Conservation (phyloP, 2,888 invertebrate species). For the Drosophila monieri region DNA sequence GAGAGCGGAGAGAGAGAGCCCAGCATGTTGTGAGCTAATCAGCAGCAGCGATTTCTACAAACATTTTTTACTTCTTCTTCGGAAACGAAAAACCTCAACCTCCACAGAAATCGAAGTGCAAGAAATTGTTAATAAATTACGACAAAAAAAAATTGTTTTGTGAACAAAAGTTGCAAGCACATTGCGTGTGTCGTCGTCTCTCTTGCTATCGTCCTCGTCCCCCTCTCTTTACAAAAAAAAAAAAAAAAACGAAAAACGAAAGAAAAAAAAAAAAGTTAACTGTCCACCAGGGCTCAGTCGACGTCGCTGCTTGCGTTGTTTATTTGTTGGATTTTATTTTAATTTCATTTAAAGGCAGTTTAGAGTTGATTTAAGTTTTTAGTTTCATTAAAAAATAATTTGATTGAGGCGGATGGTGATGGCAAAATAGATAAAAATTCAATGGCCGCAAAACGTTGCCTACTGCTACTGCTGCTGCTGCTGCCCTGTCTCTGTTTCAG, state of each 20-base stretch:
- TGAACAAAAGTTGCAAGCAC: slow-evolving; percentile 11
- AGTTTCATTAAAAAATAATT: slow-evolving; percentile 20
- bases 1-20: neutral
- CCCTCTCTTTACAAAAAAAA: neutral
- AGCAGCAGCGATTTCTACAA: slow-evolving; percentile 54
- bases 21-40: slow-evolving; percentile 68
- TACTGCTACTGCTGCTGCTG: slow-evolving; percentile 4
- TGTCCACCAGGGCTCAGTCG: slow-evolving; percentile 37
- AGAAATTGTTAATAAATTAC: slow-evolving; percentile 20
- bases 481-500: neutral
- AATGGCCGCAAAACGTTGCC: neutral
- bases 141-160: neutral
- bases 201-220: neutral
- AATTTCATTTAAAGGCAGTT: slow-evolving; percentile 1
- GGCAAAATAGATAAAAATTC: slow-evolving; percentile 14
- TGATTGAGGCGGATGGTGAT: neutral
- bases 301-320: slow-evolving; percentile 36
- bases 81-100: slow-evolving; percentile 18
- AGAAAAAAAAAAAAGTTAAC: slow-evolving; percentile 33
- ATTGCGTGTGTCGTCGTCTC: slow-evolving; percentile 11
- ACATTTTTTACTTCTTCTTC: slow-evolving; percentile 29
- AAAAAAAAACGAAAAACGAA: neutral
- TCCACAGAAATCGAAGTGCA: slow-evolving; percentile 14
- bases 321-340: slow-evolving; percentile 34
- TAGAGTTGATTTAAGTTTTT: slow-evolving; percentile 3